Evolutionary conservation across 2,888 invertebrate species (phyloP), one percentile per base, ranked within the genome.

Genomic region (Drosophila nigricruria): DNA sequence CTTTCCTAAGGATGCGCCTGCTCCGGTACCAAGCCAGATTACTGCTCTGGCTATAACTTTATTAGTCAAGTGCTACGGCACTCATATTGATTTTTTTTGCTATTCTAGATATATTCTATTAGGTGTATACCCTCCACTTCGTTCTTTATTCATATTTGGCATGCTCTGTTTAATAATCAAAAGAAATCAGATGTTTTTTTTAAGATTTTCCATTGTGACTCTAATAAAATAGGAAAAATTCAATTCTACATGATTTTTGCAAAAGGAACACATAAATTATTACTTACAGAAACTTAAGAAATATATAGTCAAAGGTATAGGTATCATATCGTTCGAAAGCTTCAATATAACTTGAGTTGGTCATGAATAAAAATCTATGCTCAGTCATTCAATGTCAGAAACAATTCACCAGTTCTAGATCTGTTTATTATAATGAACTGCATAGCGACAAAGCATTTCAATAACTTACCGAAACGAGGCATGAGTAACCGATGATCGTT

Each of bases 81-180:
- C 62, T 25, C n/a, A n/a, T 85, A 80, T 82, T 73, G 86, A 82
- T 84, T 85, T 82, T 70, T 49, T 70, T 49, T 54, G 67, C 42
- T 57, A 40, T 47, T 16, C 16, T 25, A 45, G 53, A 66, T 64
- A 79, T 74, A 70, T 75, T 64, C 70, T 49, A 74, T 82, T 77
- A 69, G 42, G 27, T 36, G 14, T 54, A 67, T 70, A 58, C 30
- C 18, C 59, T 36, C 12, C 16, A 18, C 1, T 16, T 20, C 38
- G 3, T n/a, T n/a, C 38, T 42, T 30, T 9, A 23, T 18, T 40
- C 25, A 0, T 56, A 18, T 20, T 58, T 56, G 27, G 1, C 16
- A 27, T 67, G 49, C 27, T 54, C 66, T 32, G 16, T n/a, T n/a
- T n/a, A n/a, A n/a, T n/a, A n/a, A n/a, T n/a, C n/a, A n/a, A n/a